Evolutionary conservation across 30 jellyfish, hydroid and myxozoan genomes (phyloP).

Genomic region (Pseudorhiza aurosa): DNA sequence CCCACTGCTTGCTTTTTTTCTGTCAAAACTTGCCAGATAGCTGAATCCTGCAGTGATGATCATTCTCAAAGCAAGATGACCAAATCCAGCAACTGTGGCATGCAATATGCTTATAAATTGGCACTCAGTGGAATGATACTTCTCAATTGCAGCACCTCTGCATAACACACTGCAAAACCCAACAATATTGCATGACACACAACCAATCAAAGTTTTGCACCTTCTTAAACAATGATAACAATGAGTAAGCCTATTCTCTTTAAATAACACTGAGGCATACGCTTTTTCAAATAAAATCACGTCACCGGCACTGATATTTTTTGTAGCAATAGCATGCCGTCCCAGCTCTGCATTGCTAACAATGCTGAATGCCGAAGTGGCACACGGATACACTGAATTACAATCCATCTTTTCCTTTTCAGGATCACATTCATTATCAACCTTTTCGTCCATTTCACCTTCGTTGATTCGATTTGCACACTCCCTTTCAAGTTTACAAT

Average conservation of each 20-base stretch:
- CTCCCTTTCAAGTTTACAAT: not conserved
- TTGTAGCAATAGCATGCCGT: constrained; percentile 79
- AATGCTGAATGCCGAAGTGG: constrained; percentile 64
- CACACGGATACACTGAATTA: constrained; percentile 70
- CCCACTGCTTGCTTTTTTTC: not conserved
- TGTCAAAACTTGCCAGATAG: constrained; percentile 11
- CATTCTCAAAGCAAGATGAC: constrained; percentile 80
- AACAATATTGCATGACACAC: constrained; percentile 66
- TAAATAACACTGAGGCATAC: constrained; percentile 56
- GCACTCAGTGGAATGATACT: constrained; percentile 74
- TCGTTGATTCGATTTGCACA: not conserved
- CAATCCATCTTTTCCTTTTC: constrained; percentile 2
- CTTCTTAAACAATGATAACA: constrained; percentile 80
- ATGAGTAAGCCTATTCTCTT: constrained; percentile 63
- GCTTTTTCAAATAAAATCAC: constrained; percentile 82
- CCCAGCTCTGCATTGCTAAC: constrained; percentile 31
- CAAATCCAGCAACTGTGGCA: constrained; percentile 67
- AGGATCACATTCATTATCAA: not conserved
- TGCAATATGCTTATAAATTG: constrained; percentile 12
- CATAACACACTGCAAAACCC: constrained; percentile 72
- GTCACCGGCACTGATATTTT: constrained; percentile 88
- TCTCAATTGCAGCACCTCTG: constrained; percentile 45
- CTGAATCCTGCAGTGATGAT: constrained; percentile 48
- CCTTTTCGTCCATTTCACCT: not conserved
- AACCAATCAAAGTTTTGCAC: constrained; percentile 61